Conservation (phyloP, 2,888 invertebrate genomes). For the Venusia cambrica region DNA sequence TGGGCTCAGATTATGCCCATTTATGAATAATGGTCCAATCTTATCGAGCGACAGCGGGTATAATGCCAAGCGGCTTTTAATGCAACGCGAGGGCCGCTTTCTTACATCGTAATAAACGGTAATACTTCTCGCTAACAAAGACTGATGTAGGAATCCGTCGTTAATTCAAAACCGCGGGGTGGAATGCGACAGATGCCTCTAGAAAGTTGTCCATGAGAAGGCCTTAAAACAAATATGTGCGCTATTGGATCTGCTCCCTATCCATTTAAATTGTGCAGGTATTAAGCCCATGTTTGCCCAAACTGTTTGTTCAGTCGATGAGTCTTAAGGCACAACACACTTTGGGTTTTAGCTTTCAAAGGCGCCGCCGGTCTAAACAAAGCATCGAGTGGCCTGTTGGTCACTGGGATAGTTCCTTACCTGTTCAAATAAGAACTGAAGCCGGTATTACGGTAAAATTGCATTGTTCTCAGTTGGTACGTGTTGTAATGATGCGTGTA, state of each 20-base stretch:
- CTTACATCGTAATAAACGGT: slow-evolving; percentile 13
- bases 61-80: slow-evolving; percentile 25
- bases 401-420: slow-evolving; percentile 59
- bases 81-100: slow-evolving; percentile 14
- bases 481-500: slow-evolving; percentile 48
- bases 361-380: slow-evolving; percentile 71
- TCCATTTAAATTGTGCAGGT: slow-evolving; percentile 73
- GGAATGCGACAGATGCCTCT: slow-evolving; percentile 35
- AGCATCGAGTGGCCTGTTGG: slow-evolving; percentile 59
- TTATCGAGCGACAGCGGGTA: slow-evolving; percentile 24
- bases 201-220: slow-evolving; percentile 55
- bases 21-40: slow-evolving; percentile 40
- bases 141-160: slow-evolving; percentile 9
- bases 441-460: slow-evolving; percentile 64
- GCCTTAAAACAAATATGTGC: slow-evolving; percentile 46
- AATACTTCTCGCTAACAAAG: slow-evolving; percentile 5
- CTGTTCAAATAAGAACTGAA: slow-evolving; percentile 60
- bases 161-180: slow-evolving; percentile 17
- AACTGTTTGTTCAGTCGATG: slow-evolving; percentile 70
- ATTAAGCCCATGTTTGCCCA: slow-evolving; percentile 66
- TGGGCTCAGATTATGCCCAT: slow-evolving; percentile 35
- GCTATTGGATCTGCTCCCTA: slow-evolving; percentile 69
- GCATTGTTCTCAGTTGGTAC: slow-evolving; percentile 57
- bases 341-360: slow-evolving; percentile 80
- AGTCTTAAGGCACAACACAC: slow-evolving; percentile 75